A percentile compares a stretch with the other conserved stretches of the same genome.
These are phyloP conservation scores for Acanthurus lineatus DNA, from an alignment of 2,797 vertebrate genomes.

Conservation along the genomic window DNA sequence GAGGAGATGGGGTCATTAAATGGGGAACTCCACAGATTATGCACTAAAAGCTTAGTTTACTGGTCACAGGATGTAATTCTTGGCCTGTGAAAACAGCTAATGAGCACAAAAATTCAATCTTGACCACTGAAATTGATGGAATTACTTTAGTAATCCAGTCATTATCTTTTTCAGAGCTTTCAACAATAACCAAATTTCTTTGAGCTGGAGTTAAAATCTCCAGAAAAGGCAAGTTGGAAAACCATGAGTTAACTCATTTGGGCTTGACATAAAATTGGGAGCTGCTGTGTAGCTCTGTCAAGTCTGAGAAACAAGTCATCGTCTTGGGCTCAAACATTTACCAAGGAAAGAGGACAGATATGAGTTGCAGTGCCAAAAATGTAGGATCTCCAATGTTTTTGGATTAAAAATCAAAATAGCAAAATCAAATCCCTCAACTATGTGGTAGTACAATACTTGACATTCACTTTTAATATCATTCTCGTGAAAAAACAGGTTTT, in stretches of 20 bases:
- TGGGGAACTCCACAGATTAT: slow-evolving; percentile 25
- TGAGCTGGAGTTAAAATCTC: not conserved
- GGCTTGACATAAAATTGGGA: not conserved
- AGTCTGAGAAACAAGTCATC: not conserved
- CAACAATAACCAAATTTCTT: not conserved
- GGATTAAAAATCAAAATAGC: not conserved
- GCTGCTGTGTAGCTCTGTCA: not conserved
- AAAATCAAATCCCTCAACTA: too few species aligned
- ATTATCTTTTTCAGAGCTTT: not conserved
- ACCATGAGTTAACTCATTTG: not conserved
- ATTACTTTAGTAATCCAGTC: not conserved
- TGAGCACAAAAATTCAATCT: not conserved
- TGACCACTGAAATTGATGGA: not conserved
- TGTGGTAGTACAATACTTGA: too few species aligned
- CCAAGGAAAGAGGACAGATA: not conserved
- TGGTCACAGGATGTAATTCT: slow-evolving; percentile 15
- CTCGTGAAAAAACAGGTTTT: too few species aligned
- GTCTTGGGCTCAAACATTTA: not conserved
- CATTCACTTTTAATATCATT: too few species aligned
- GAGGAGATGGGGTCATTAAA: slow-evolving; percentile 9
- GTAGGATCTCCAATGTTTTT: not conserved
- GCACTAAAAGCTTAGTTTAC: slow-evolving; percentile 20
- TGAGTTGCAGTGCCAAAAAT: slow-evolving; percentile 5
- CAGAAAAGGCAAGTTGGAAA: not conserved
- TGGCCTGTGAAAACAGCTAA: not conserved